Conservation (phyloP, 2,113 vertebrate genomes). For the Tupaia tana region DNA sequence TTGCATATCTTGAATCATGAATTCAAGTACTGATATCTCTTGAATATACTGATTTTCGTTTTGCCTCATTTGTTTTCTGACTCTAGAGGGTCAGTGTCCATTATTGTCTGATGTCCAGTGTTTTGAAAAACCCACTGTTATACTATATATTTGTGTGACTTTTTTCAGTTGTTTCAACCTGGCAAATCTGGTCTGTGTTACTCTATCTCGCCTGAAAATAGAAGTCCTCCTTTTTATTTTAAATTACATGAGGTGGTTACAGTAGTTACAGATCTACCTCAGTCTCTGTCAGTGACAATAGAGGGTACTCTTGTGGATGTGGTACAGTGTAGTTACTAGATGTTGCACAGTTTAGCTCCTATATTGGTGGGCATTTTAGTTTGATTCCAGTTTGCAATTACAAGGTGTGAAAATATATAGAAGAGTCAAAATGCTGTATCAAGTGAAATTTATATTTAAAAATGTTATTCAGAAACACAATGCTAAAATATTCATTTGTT, state of each 20-base stretch:
- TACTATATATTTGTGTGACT: background rate
- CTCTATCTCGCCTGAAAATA: background rate
- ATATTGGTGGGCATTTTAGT: background rate
- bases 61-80: background rate
- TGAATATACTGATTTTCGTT: no score
- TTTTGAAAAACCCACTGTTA: conserved; percentile 23
- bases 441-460: background rate
- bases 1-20: no score
- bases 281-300: background rate
- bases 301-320: background rate
- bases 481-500: background rate
- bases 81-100: background rate
- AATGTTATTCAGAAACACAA: background rate
- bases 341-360: background rate
- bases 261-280: background rate
- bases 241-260: background rate
- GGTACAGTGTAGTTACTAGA: background rate
- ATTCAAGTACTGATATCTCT: no score
- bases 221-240: background rate
- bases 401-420: background rate
- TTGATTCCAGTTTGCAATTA: conserved; percentile 11
- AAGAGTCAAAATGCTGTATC: background rate
- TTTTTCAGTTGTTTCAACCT: background rate
- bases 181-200: background rate
- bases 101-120: background rate